Evolutionary conservation across 1,140 invertebrate species (phyloP), one percentile per base, ranked within the genome.

Genomic region (Bacillus rossius): DNA sequence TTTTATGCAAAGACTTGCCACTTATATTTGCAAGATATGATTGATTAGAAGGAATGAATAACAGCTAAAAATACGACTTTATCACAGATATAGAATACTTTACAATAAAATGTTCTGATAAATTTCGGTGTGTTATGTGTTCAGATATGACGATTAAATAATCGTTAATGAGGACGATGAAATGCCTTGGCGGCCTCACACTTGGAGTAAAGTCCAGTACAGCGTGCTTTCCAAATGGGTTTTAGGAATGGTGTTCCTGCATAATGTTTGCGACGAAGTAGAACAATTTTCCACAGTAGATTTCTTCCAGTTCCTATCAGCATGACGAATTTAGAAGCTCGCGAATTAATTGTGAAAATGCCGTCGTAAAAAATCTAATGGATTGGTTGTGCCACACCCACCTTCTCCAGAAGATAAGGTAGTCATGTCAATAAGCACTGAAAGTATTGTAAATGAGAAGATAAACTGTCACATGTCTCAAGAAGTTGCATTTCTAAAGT

Each of bases 11-110:
- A 78, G 68, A 73, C 70, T 49, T 63, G 63, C 34, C 68, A 72
- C 38, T 50, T 75, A n/a, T 78, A 77, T 64, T 52, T 79, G 8
- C 71, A 75, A 69, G 61, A 75, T 64, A 77, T 73, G 73, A 0
- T 38, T 53, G 40, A 65, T 51, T 61, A 71, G 57, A 17, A 69
- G 37, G 53, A 62, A 45, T 63, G 47, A 8, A 69, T 72, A 0
- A 62, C 70, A 71, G 63, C 55, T 51, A 38, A 59, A 70, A 70
- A 63, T 71, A 65, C 57, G 29, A 69, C 45, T 71, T 67, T 47
- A 75, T 76, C 67, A 56, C 65, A 37, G 59, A 58, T 58, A 61
- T 66, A 55, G 62, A 58, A 60, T 69, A 55, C 55, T 73, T 74
- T 58, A 74, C 69, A 8, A 65, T 74, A 51, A 62, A 65, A 63